These are phyloP conservation scores for Ochotona princeps DNA, from an alignment of 2,113 vertebrate genomes.

Conservation along the genomic window DNA sequence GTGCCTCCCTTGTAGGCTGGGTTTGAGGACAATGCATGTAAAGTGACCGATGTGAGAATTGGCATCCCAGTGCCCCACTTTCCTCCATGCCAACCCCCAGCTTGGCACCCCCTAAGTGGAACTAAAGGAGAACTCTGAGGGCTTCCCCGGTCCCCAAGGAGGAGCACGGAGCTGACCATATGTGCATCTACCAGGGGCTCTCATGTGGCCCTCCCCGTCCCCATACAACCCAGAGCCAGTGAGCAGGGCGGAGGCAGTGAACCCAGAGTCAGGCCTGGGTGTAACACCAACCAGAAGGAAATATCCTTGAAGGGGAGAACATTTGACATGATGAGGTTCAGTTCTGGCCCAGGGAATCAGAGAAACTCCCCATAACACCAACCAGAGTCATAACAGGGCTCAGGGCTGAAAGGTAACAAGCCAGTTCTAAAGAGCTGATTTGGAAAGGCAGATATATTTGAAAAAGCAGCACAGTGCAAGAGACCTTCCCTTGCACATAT, in stretches of 20 bases:
- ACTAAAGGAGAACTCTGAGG: not conserved
- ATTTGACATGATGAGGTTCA: not conserved
- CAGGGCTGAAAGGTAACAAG: conserved; percentile 18
- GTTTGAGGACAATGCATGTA: not conserved
- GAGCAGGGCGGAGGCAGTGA: not conserved
- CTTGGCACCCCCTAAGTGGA: not conserved
- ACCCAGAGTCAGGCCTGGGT: not conserved
- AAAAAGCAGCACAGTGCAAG: not conserved
- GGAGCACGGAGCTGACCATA: too few species aligned
- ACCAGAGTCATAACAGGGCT: not conserved
- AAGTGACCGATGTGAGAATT: not conserved
- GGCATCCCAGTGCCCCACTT: not conserved
- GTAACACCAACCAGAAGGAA: not conserved
- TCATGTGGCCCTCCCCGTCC: too few species aligned
- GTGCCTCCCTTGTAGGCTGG: not conserved
- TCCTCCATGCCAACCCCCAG: not conserved
- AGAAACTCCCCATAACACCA: not conserved
- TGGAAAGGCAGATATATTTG: conserved; percentile 22
- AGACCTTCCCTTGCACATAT: not conserved
- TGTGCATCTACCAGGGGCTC: too few species aligned
- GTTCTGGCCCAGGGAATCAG: not conserved
- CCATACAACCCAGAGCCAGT: not conserved
- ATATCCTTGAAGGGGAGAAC: not conserved
- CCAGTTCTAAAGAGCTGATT: conserved; percentile 35
- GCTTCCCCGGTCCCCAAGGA: not conserved